phyloP scores from a whole-genome alignment of 2,113 vertebrate species.

The Andinoacara biseriatus region DNA sequence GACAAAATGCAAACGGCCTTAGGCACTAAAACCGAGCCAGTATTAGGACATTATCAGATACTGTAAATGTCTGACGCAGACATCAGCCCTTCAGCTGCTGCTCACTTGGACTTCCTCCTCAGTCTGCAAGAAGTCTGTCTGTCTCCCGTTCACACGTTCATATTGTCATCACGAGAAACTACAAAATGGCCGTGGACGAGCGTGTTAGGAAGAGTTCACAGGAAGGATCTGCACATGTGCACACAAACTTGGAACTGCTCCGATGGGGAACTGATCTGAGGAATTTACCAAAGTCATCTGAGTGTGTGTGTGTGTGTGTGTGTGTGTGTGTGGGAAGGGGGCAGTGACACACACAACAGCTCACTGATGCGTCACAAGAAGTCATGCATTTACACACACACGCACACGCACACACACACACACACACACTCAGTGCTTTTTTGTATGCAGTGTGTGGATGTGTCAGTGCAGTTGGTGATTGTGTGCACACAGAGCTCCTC shows the following conservation, averaged over 20 bases:
- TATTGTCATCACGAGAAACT: neutral
- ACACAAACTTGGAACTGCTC: neutral
- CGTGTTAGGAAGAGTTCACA: neutral
- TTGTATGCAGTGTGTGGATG: neutral
- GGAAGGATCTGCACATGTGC: neutral
- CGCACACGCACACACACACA: neutral
- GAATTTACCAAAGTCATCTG: neutral
- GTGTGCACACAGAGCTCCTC: conserved; percentile 59
- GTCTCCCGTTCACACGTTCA: fast-evolving
- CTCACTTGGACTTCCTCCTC: neutral
- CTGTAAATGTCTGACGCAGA: neutral
- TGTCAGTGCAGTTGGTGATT: too few relatives aligned
- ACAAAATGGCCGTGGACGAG: neutral
- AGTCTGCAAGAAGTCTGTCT: neutral
- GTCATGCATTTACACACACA: conserved; percentile 8
- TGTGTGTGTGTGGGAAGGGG: neutral
- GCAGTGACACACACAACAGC: neutral
- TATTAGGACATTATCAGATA: too few relatives aligned
- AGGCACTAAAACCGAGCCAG: too few relatives aligned
- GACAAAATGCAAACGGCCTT: too few relatives aligned
- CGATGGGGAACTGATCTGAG: neutral
- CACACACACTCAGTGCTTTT: neutral
- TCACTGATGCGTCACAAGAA: conserved; percentile 36
- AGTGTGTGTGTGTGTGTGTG: neutral
- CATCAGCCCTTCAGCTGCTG: neutral